A percentile compares a stretch with the other conserved stretches of the same genome.
Evolutionary conservation across 2,113 vertebrate species (phyloP).

Genomic region (Echinops telfairi): DNA sequence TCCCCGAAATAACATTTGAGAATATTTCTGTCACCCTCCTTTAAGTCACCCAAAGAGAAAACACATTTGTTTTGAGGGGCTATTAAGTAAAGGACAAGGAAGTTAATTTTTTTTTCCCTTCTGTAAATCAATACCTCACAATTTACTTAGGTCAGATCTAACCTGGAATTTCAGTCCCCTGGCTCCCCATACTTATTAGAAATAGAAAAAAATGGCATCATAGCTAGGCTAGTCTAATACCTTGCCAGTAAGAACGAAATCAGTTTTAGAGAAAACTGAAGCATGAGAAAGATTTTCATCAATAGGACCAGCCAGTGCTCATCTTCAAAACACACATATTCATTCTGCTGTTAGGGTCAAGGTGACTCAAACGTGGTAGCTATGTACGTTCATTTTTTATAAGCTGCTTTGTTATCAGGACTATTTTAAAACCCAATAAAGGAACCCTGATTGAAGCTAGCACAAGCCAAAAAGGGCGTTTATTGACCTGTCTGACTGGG

Average conservation of each 20-base stretch:
- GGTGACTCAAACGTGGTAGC: background rate
- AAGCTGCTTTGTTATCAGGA: background rate
- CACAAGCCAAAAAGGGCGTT: background rate
- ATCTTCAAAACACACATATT: background rate
- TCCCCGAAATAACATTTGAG: conserved; percentile 73
- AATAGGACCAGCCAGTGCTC: background rate
- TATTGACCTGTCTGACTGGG: background rate
- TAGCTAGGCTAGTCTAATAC: background rate
- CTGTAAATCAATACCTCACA: conserved; percentile 2
- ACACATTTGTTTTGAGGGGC: conserved; percentile 38
- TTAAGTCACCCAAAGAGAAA: conserved; percentile 67
- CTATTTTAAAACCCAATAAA: conserved; percentile 6
- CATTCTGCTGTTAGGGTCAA: background rate
- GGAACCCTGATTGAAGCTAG: background rate
- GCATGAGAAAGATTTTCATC: background rate
- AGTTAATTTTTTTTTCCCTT: conserved; percentile 48
- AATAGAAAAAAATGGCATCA: background rate
- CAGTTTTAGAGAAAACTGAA: conserved; percentile 23
- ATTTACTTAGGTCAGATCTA: background rate
- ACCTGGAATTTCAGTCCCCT: conserved; percentile 25
- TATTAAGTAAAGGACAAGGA: conserved; percentile 33
- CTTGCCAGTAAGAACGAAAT: background rate
- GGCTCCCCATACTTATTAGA: background rate
- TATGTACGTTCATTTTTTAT: background rate
- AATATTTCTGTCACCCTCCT: conserved; percentile 58